A percentile compares a stretch with the other conserved stretches of the same genome.
Conservation (phyloP, 2,888 invertebrate species). For the Drosophila rellima region DNA sequence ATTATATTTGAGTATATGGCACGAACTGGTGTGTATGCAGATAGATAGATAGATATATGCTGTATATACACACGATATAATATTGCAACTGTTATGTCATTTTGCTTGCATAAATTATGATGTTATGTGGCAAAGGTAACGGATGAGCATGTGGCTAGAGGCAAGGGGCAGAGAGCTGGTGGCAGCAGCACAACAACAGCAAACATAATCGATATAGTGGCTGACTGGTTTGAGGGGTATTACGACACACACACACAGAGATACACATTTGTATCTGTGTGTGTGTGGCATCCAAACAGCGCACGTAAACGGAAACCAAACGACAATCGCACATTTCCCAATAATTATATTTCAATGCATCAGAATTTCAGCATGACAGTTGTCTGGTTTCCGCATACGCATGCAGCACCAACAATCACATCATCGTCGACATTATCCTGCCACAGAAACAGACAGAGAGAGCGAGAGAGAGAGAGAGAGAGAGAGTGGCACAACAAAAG, state of each 20-base stretch:
- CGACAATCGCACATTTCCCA: conserved; percentile 84
- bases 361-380: conserved; percentile 77
- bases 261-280: conserved; percentile 16
- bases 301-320: conserved; percentile 77
- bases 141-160: conserved; percentile 37
- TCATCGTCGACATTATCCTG: conserved; percentile 42
- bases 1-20: conserved; percentile 4
- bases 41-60: conserved; percentile 25
- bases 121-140: conserved; percentile 65
- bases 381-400: conserved; percentile 78
- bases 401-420: conserved; percentile 48
- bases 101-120: conserved; percentile 67
- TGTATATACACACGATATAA: conserved; percentile 41
- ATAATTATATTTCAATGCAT: conserved; percentile 84
- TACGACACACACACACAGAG: conserved; percentile 10
- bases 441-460: not conserved
- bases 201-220: conserved; percentile 54
- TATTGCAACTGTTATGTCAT: conserved; percentile 70
- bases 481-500: conserved; percentile 37
- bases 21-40: conserved; percentile 1
- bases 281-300: conserved; percentile 12
- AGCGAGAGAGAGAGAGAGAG: not conserved
- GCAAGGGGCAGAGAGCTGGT: not conserved
- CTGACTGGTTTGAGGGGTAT: conserved; percentile 25
- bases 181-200: conserved; percentile 25